Percentiles rank a stretch among this genome's conserved stretches.
phyloP scores from a whole-genome alignment of 1,140 invertebrate genomes.

The Halesus radiatus region DNA sequence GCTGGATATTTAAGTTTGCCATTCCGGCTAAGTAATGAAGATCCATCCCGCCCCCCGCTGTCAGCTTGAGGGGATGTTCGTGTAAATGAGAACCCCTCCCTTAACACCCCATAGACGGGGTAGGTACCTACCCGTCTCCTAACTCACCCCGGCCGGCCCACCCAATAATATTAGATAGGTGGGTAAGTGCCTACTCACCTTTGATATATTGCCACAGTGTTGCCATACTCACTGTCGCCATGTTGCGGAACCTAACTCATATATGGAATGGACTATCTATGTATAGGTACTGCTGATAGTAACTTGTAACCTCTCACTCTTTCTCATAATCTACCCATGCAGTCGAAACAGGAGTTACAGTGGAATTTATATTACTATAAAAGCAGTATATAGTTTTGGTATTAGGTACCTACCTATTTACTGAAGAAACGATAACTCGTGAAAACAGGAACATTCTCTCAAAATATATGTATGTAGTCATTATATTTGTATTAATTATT shows the following conservation, averaged over 20 bases:
- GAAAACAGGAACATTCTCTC: too few relatives aligned
- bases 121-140: neutral
- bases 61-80: slow-evolving; percentile 29
- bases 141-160: neutral
- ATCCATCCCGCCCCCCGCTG: slow-evolving; percentile 27
- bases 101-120: neutral
- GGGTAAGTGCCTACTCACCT: neutral
- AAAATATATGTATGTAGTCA: too few relatives aligned
- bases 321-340: too few relatives aligned
- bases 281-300: too few relatives aligned
- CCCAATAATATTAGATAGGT: slow-evolving; percentile 20
- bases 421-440: too few relatives aligned
- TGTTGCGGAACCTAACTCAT: neutral
- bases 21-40: slow-evolving; percentile 33
- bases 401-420: too few relatives aligned
- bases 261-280: too few relatives aligned
- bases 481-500: too few relatives aligned
- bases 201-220: slow-evolving; percentile 22
- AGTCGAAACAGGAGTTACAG: too few relatives aligned
- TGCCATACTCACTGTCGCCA: slow-evolving; percentile 21
- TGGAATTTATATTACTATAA: too few relatives aligned
- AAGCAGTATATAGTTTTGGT: too few relatives aligned
- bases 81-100: slow-evolving; percentile 11
- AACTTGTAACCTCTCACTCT: too few relatives aligned
- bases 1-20: neutral